Conservation (phyloP, 2,113 vertebrate species). For the Cercocebus atys region DNA sequence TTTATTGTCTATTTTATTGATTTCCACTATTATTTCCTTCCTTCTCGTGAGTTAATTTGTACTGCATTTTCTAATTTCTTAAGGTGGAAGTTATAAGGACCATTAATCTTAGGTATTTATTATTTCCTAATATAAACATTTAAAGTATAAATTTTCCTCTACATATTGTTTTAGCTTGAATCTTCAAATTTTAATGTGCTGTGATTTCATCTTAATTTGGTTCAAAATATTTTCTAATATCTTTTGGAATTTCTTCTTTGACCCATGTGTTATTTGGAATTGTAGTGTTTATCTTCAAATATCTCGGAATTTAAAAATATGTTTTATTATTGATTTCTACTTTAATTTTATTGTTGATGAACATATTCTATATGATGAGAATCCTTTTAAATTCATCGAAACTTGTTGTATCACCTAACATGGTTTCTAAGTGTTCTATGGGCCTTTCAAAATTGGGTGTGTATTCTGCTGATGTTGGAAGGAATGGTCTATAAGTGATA, state of each 20-base stretch:
- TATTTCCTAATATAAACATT: neutral
- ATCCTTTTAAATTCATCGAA: neutral
- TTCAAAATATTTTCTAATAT: neutral
- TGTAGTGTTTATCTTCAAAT: neutral
- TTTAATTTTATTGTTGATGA: neutral
- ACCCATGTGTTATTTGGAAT: neutral
- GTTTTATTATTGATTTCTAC: neutral
- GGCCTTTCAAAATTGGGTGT: neutral
- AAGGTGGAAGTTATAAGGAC: neutral
- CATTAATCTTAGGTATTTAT: too few relatives aligned
- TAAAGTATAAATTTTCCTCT: neutral
- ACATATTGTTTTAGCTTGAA: neutral
- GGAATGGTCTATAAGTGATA: neutral
- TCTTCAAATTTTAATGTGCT: neutral
- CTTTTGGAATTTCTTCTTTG: neutral
- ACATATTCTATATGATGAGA: neutral
- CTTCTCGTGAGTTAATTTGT: neutral
- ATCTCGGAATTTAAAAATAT: neutral
- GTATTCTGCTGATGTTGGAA: neutral
- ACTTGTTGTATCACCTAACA: neutral
- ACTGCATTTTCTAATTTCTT: neutral
- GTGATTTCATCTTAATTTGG: neutral
- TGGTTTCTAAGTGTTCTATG: neutral
- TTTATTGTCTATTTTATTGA: neutral
- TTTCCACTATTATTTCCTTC: neutral